Evolutionary conservation across 2,113 vertebrate genomes (phyloP), one percentile per base, ranked within the genome.

Genomic region (Phrynosoma platyrhinos): DNA sequence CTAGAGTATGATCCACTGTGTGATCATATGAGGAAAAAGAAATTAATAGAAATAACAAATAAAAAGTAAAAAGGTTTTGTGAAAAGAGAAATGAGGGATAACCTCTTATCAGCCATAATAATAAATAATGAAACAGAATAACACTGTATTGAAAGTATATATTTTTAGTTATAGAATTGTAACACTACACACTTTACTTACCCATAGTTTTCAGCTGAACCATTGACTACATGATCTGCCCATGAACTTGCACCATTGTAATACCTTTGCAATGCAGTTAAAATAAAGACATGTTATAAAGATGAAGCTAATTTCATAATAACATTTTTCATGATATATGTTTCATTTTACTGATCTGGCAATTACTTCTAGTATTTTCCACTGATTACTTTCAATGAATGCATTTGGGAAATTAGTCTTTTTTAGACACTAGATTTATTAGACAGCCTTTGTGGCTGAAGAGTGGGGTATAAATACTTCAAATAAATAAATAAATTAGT

Each of bases 201-300:
- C 96, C 96, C 92, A 82, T 94, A 95, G 74, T 90, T 93, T 94
- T 97, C 96, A 94, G 94, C 89, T 96, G 96, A 93, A 92, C 96
- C 96, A 97, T 97, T 97, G 95, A 96, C 95, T 96, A 96, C 90
- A 96, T 97, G 96, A 94, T 96, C 95, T 95, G 95, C 95, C 96
- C 96, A 96, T 93, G 96, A 94, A 95, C 94, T 96, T 95, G 95
- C 96, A 95, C 95, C 95, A 97, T 97, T 97, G 95, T 96, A 96
- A 92, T 95, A 96, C 95, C 96, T 97, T 97, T 83, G 92, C 90
- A 95, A 95, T 75, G 94, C 87, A 96, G 95, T 95, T 90, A 96
- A 95, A 96, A 96, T 95, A 93, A 95, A 96, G 69, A 96, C 89
- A 72, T 78, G 90, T 94, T 96, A 96, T 66, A 95, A 91, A 90